Evolutionary conservation across 2,888 invertebrate genomes (phyloP), one percentile per base, ranked within the genome.

Genomic region (Eurytoma californica): DNA sequence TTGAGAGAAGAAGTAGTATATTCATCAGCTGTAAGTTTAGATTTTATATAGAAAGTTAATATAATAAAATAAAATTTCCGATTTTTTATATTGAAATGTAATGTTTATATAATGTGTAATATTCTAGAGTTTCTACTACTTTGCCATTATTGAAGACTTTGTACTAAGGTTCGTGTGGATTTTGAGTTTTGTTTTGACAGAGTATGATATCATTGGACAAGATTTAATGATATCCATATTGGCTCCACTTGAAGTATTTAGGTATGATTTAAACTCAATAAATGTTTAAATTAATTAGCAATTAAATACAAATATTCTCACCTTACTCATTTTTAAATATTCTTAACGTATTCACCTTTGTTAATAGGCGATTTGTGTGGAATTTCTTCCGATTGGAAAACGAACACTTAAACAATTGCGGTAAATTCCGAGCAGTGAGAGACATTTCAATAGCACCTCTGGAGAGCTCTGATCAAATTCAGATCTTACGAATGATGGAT

Each of bases 381-480:
- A 99, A 99, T 91, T 99, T 97, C 91, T 98, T 99, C 92, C 98
- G 99, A 0, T 91, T 99, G 86, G 99, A 99, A 92, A 99, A 99
- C 92, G 99, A 99, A 89, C 99, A 99, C 90, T 92, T 99, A 58
- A 99, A 99, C 92, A 99, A 99, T 92, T 99, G 99, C 91, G 99
- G 99, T 90, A 96, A 97, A 92, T 99, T 99, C 93, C 93, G 99
- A 86, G 99, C 99, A 12, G 99, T 99, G 0, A 92, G 99, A 5
- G 99, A 99, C 91, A 99, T 99, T 82, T 97, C 97, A 0, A 97
- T 98, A 68, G 97, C 97, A 61, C 98, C 98, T 1, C 93, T 98
- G 67, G 96, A 97, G 91, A 96, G 97, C 60, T 97, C 97, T 9
- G 98, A 98, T 92, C 97, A 98, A 90, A 95, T 94, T 3, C 93